Evolutionary conservation across 2,888 invertebrate species (phyloP).

Genomic region (Scaptomyza flava): DNA sequence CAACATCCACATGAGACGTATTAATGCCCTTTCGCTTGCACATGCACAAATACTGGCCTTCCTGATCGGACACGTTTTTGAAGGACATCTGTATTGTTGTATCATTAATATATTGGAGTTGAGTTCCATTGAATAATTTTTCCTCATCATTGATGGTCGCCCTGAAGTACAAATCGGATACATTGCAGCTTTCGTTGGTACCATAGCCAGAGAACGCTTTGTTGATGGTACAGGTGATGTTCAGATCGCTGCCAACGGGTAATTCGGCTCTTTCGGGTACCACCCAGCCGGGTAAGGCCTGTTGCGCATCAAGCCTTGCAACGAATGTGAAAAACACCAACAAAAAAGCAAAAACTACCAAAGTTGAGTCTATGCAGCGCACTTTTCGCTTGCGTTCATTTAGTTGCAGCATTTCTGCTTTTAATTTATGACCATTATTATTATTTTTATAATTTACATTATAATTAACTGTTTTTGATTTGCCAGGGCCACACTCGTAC

Average conservation of each 20-base stretch:
- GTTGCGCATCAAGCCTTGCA: conserved; percentile 1
- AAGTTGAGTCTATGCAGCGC: conserved; percentile 1
- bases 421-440: conserved; percentile 5
- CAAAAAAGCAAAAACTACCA: not conserved
- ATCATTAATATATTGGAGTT: conserved; percentile 56
- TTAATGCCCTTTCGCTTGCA: conserved; percentile 73
- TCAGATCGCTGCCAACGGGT: conserved; percentile 73
- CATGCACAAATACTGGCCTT: conserved; percentile 72
- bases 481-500: conserved; percentile 30
- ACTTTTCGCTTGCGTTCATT: conserved; percentile 9
- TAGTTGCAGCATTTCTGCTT: conserved; percentile 31
- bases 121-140: conserved; percentile 1
- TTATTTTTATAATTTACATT: conserved; percentile 9
- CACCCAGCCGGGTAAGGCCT: conserved; percentile 66
- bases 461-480: conserved; percentile 10
- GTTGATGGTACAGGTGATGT: conserved; percentile 81
- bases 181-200: conserved; percentile 52
- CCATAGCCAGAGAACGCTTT: conserved; percentile 34
- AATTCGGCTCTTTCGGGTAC: conserved; percentile 68
- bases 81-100: conserved; percentile 69
- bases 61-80: conserved; percentile 68
- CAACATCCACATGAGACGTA: conserved; percentile 77
- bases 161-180: conserved; percentile 68
- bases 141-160: conserved; percentile 31
- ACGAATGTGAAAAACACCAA: conserved; percentile 1